Percentiles rank a stretch among this genome's conserved stretches.
Evolutionary conservation across 2,888 invertebrate genomes (phyloP).

Genomic region (Melinopterus prodromus): DNA sequence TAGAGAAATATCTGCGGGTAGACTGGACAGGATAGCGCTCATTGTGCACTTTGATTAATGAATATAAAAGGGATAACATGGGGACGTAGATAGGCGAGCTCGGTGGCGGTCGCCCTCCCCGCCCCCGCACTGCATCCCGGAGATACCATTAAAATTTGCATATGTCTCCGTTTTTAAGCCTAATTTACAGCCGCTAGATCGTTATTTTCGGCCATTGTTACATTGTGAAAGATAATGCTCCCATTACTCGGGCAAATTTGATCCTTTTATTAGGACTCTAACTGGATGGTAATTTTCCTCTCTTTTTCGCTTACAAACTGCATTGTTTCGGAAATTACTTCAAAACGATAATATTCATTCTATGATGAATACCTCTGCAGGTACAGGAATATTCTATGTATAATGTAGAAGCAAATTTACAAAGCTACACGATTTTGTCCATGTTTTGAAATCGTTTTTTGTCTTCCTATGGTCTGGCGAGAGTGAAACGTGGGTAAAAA

Average conservation of each 20-base stretch:
- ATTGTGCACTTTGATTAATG: slow-evolving; percentile 47
- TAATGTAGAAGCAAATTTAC: no score
- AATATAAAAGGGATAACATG: slow-evolving; percentile 42
- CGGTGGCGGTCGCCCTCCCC: slow-evolving; percentile 8
- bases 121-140: slow-evolving; percentile 22
- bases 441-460: no score
- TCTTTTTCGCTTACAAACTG: not conserved
- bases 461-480: no score
- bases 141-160: slow-evolving; percentile 46
- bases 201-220: slow-evolving; percentile 45
- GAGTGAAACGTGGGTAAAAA: no score
- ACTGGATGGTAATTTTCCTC: not conserved
- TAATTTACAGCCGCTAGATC: slow-evolving; percentile 45
- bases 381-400: not conserved
- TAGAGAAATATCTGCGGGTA: slow-evolving; percentile 44
- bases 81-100: not conserved
- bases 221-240: slow-evolving; percentile 39
- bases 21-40: slow-evolving; percentile 42
- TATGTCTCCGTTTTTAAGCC: slow-evolving; percentile 47
- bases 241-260: not conserved
- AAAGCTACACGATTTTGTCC: no score
- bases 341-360: not conserved
- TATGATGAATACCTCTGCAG: not conserved
- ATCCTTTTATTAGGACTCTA: slow-evolving; percentile 7
- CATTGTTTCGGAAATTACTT: not conserved